Percentiles rank a stretch among this genome's conserved stretches.
Evolutionary conservation across 2,888 invertebrate genomes (phyloP).

Genomic region (Ormyrus thymus): DNA sequence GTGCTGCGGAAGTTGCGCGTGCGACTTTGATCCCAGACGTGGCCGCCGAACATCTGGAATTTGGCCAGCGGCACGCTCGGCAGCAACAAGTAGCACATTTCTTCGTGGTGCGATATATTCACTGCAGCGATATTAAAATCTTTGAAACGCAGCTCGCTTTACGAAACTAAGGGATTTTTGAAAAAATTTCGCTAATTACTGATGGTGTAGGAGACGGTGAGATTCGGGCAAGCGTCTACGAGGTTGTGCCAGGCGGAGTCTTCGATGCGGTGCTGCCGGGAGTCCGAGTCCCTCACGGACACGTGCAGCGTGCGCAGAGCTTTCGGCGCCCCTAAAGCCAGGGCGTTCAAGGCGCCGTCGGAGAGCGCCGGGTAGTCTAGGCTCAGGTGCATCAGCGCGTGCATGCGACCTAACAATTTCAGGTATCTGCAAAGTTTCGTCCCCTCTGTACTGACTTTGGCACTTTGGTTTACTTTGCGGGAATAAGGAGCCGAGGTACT

Average conservation of each 20-base stretch:
- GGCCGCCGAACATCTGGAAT: conserved; percentile 74
- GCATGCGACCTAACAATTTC: conserved; percentile 71
- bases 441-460: no score
- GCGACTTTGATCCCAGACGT: conserved; percentile 75
- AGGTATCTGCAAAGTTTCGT: conserved; percentile 63
- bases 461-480: no score
- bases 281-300: conserved; percentile 74
- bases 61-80: conserved; percentile 75
- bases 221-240: conserved; percentile 70
- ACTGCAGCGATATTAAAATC: conserved; percentile 62
- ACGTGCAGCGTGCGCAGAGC: conserved; percentile 72
- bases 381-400: conserved; percentile 71
- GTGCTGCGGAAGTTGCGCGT: conserved; percentile 75
- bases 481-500: neutral
- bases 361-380: conserved; percentile 76
- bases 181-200: conserved; percentile 58
- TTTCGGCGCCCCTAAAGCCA: conserved; percentile 72
- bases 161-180: no score
- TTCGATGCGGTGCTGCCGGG: conserved; percentile 72
- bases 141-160: neutral
- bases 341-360: conserved; percentile 72
- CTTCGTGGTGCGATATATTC: conserved; percentile 75
- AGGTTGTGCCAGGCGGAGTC: conserved; percentile 74
- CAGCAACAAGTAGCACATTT: conserved; percentile 74
- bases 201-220: conserved; percentile 73